A percentile compares a stretch with the other conserved stretches of the same genome.
phyloP scores from a whole-genome alignment of 2,797 vertebrate species.

The Serranus cabrilla region DNA sequence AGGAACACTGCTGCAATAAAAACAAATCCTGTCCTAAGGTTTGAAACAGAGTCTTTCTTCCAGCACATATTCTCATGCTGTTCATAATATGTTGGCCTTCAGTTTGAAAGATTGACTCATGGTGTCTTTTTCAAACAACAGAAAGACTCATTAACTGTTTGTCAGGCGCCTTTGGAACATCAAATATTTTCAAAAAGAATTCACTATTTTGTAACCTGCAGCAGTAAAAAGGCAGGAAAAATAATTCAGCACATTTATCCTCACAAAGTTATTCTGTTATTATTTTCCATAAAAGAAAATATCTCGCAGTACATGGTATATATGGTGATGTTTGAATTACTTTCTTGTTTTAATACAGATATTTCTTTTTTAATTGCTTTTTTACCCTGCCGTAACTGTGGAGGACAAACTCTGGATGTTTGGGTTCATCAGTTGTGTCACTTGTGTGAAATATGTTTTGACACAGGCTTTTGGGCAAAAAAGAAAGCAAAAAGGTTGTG shows the following conservation, averaged over 20 bases:
- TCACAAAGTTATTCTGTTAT: constrained; percentile 1
- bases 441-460: constrained; percentile 9
- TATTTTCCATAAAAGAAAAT: constrained; percentile 30
- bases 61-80: neutral
- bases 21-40: neutral
- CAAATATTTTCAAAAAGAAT: constrained; percentile 14
- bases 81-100: neutral
- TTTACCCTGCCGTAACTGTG: no score
- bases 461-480: neutral
- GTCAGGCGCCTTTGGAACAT: constrained; percentile 13
- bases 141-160: constrained; percentile 19
- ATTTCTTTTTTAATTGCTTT: neutral
- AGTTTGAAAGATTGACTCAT: neutral
- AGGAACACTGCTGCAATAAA: neutral
- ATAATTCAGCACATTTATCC: constrained; percentile 12
- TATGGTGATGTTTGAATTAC: neutral
- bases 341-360: no score
- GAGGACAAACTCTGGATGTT: no score
- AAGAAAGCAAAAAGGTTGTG: neutral
- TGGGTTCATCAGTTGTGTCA: no score
- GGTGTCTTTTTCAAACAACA: constrained; percentile 12
- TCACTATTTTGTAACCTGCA: neutral
- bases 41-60: constrained; percentile 7
- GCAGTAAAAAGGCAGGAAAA: neutral
- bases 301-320: neutral